These are phyloP conservation scores for Camponotus vicinus DNA, from an alignment of 1,140 invertebrate species.

Conservation along the genomic window DNA sequence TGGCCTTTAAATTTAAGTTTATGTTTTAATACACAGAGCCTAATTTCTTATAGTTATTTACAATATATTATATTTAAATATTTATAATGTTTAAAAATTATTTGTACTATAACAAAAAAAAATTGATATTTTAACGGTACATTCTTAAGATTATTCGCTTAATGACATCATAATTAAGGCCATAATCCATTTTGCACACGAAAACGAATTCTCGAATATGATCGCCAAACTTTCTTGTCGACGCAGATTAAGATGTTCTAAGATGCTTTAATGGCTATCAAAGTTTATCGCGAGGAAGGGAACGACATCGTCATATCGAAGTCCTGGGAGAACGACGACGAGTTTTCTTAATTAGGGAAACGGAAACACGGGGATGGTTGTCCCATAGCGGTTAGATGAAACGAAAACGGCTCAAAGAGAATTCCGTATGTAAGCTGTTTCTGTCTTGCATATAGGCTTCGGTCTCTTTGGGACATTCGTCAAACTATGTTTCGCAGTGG, in stretches of 20 bases:
- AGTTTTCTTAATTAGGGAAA: slow-evolving; percentile 59
- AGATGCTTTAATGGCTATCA: slow-evolving; percentile 56
- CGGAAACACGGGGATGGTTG: slow-evolving; percentile 18
- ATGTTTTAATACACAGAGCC: no score
- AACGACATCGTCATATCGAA: slow-evolving; percentile 48
- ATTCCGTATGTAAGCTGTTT: slow-evolving; percentile 22
- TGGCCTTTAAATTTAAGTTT: no score
- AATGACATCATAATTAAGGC: slow-evolving; percentile 33
- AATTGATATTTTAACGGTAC: not conserved
- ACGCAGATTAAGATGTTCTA: slow-evolving; percentile 38
- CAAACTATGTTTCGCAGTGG: slow-evolving; percentile 3
- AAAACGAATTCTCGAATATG: slow-evolving; percentile 53
- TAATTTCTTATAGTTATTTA: no score
- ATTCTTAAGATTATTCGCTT: slow-evolving; percentile 3
- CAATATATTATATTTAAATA: no score
- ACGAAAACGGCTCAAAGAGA: slow-evolving; percentile 41
- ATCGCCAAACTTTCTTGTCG: slow-evolving; percentile 55
- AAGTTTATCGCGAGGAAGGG: slow-evolving; percentile 34
- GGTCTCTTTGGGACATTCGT: slow-evolving; percentile 3
- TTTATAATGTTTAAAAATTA: not conserved
- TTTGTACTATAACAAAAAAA: slow-evolving; percentile 2
- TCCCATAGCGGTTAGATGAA: slow-evolving; percentile 38
- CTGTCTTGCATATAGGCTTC: not conserved
- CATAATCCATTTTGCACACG: slow-evolving; percentile 28
- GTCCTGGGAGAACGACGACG: slow-evolving; percentile 35